These are phyloP conservation scores for Heliconius hermathena DNA, from an alignment of 1,140 invertebrate species.

Conservation along the genomic window DNA sequence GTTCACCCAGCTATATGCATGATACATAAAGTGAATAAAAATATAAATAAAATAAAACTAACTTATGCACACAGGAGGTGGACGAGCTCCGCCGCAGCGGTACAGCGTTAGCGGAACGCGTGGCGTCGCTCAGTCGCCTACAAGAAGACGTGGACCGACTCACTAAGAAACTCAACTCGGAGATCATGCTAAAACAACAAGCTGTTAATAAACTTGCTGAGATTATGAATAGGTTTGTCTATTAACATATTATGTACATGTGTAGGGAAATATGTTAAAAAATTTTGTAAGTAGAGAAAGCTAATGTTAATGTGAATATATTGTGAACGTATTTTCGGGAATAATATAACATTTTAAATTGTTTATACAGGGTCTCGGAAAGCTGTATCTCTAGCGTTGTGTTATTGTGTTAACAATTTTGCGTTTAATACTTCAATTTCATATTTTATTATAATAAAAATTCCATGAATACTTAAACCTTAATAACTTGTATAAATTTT, in stretches of 20 bases:
- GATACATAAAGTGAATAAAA: too few species aligned
- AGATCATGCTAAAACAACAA: slow-evolving; percentile 93
- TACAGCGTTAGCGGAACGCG: slow-evolving; percentile 85
- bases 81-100: slow-evolving; percentile 90
- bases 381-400: too few species aligned
- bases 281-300: too few species aligned
- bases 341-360: too few species aligned
- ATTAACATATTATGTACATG: neutral
- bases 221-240: slow-evolving; percentile 90
- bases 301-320: too few species aligned
- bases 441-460: too few species aligned
- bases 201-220: slow-evolving; percentile 98
- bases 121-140: slow-evolving; percentile 83
- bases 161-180: slow-evolving; percentile 92
- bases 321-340: too few species aligned
- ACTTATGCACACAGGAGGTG: slow-evolving; percentile 75
- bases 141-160: slow-evolving; percentile 93
- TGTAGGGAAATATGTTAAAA: neutral
- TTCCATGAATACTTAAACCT: neutral
- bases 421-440: too few species aligned
- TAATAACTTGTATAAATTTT: slow-evolving; percentile 12
- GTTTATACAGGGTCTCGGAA: too few species aligned
- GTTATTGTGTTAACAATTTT: too few species aligned
- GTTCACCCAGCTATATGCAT: too few species aligned
- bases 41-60: neutral